Evolutionary conservation across 1,140 invertebrate species (phyloP), one percentile per base, ranked within the genome.

Genomic region (Drosophila bifasciata): DNA sequence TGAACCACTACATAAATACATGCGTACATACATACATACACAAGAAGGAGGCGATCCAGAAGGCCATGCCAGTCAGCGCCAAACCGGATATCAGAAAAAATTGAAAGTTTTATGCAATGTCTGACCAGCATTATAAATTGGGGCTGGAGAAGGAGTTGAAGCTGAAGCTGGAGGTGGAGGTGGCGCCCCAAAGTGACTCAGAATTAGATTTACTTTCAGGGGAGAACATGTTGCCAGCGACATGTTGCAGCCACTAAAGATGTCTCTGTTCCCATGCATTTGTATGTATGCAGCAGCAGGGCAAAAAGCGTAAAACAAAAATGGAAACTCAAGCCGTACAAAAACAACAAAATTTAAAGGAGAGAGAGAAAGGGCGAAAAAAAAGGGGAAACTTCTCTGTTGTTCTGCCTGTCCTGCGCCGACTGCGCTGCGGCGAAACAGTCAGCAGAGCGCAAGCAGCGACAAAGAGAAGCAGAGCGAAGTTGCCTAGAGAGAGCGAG

Each of bases 11-110:
- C 53, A 45, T 36, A 45, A 23, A 52, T 17, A 52, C 17, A 52
- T n/a, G n/a, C 16, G 7, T 28, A n/a, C 32, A 52, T 16, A 51
- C 15, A 32, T 19, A 51, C 15, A 41, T 16, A 17, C 25, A 55
- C 23, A 41, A 53, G 23, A 64, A 64, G 61, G 58, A 64, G 61
- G 62, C 58, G 61, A 48, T 17, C 44, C 39, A 39, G 64, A 68
- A 68, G 64, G 64, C 64, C 64, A 67, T 49, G 45, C 62, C 56
- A 32, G 44, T 21, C 13, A 52, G 39, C 49, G 62, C 45, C 62
- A 78, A 88, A 88, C 83, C 83, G 83, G 83, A 81, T 81, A 86
- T 71, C 70, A 88, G 60, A 44, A 3, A 86, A 88, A 88, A 88
- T 72, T 76, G 83, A 86, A 86, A 86, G 83, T 86, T 88, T 78